Base-by-base conservation (phyloP, 2,888 invertebrate genomes). In the Punctoribates punctum region DNA sequence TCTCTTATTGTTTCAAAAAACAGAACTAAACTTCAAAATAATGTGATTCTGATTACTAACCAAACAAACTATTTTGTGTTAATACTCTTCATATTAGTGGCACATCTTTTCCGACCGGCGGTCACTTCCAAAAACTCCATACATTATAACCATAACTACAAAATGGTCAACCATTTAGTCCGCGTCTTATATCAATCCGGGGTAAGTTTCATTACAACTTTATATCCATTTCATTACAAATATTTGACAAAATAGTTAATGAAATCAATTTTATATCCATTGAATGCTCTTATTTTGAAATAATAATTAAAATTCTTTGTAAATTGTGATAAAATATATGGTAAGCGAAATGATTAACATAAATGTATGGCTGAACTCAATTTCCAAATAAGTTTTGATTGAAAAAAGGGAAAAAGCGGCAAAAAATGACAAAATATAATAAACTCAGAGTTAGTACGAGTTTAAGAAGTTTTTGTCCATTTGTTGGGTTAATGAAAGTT, bases 81-180 rank as follows among this genome's bases (percentile, higher is more conserved):
- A 60, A 60, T 60, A 60, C 60, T 60, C 60, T 29, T 23, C 60
- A 60, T 60, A 60, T 60, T 60, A 60, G 60, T 60, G 25, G 60
- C 60, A 2, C 25, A 60, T 60, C 60, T 60, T 15, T 60, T 60
- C 29, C 9, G 17, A 60, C 25, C 60, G 27, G 60, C 20, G 60
- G 60, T 11, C 27, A 25, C 60, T 27, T 25, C 60, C 1, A 60
- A 60, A 60, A 60, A 29, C 11, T 60, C 60, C 25, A 29, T 60
- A 25, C 60, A 29, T 27, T 60, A 60, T 27, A 60, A 60, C 17
- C 60, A 60, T 60, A 60, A 60, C 15, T 60, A 27, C n/a, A 51
- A 51, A 51, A 13, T 51, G n/a, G 51, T 51, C 20, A 51, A 51
- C 20, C 51, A 51, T 20, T 25, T 60, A 60, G 60, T 60, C n/a